A percentile compares a stretch with the other conserved stretches of the same genome.
phyloP scores from a whole-genome alignment of 1,140 invertebrate species.

The Sitodiplosis mosellana region DNA sequence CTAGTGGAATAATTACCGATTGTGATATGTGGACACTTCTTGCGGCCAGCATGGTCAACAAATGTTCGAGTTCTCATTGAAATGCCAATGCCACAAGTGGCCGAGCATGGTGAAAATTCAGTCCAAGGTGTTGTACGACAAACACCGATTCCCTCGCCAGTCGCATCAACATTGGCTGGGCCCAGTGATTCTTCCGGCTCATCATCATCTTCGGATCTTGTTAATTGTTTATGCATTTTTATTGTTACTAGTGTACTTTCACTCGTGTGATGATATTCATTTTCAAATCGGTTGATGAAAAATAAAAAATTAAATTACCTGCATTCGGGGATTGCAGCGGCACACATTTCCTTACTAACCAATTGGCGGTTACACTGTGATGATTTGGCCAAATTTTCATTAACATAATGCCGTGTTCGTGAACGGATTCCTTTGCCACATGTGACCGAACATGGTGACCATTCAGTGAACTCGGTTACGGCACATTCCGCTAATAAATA shows the following conservation, averaged over 20 bases:
- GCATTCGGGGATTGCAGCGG: constrained; percentile 49
- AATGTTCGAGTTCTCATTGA: constrained; percentile 55
- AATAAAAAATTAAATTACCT: constrained; percentile 28
- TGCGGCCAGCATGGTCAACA: constrained; percentile 48
- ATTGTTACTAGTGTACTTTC: too few species aligned
- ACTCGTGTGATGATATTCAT: too few species aligned
- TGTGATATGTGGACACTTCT: constrained; percentile 52
- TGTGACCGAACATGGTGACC: constrained; percentile 64
- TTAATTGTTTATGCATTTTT: neutral
- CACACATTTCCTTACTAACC: constrained; percentile 74
- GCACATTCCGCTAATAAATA: constrained; percentile 53
- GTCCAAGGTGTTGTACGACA: constrained; percentile 60
- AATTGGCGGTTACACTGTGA: constrained; percentile 62
- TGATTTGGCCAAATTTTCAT: constrained; percentile 59
- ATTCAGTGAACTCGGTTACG: constrained; percentile 51
- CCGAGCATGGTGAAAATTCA: constrained; percentile 64
- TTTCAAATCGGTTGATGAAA: too few species aligned
- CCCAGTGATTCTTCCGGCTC: constrained; percentile 23
- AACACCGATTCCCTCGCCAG: constrained; percentile 28
- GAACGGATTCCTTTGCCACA: constrained; percentile 79
- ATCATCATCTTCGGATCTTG: constrained; percentile 14
- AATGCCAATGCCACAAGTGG: constrained; percentile 61
- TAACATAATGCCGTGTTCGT: constrained; percentile 52
- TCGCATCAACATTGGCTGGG: constrained; percentile 14
- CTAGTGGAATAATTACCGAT: constrained; percentile 20